Percentiles rank a stretch among this genome's conserved stretches.
Evolutionary conservation across 1,140 invertebrate genomes (phyloP).

Genomic region (Drosophila ogumai): DNA sequence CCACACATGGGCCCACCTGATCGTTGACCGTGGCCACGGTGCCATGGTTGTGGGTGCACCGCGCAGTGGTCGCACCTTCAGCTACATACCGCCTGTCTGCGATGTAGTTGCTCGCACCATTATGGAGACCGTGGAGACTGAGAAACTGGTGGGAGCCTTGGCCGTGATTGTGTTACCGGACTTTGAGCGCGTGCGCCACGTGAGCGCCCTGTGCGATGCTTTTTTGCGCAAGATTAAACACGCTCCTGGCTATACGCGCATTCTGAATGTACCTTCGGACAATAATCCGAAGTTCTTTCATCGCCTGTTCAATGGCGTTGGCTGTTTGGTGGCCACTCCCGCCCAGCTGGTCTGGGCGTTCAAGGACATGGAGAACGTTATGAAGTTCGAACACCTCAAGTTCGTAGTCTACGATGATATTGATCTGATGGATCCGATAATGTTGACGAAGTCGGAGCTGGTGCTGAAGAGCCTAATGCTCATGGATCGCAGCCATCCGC

Average conservation of each 20-base stretch:
- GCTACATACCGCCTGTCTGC: slow-evolving; percentile 59
- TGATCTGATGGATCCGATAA: slow-evolving; percentile 36
- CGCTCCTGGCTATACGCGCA: slow-evolving; percentile 12
- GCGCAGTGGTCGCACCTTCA: slow-evolving; percentile 55
- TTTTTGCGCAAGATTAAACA: slow-evolving; percentile 26
- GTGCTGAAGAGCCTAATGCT: not conserved
- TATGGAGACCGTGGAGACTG: not conserved
- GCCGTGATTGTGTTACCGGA: slow-evolving; percentile 43
- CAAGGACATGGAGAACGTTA: not conserved
- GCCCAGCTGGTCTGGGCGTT: slow-evolving; percentile 44
- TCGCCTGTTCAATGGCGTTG: slow-evolving; percentile 46
- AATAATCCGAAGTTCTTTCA: slow-evolving; percentile 16
- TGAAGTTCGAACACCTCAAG: slow-evolving; percentile 22
- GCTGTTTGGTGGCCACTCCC: slow-evolving; percentile 53
- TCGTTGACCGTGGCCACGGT: slow-evolving; percentile 22
- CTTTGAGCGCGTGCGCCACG: slow-evolving; percentile 19
- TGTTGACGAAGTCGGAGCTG: slow-evolving; percentile 5
- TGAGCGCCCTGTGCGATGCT: slow-evolving; percentile 33
- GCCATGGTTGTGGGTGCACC: slow-evolving; percentile 58
- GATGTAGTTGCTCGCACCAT: slow-evolving; percentile 20
- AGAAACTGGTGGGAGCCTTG: slow-evolving; percentile 1
- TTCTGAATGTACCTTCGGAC: slow-evolving; percentile 34
- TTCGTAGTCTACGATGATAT: slow-evolving; percentile 57
- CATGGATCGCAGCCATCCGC: slow-evolving; percentile 3
- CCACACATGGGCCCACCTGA: slow-evolving; percentile 57